Evolutionary conservation across 2,113 vertebrate genomes (phyloP).

Genomic region (Mastomys natalensis): DNA sequence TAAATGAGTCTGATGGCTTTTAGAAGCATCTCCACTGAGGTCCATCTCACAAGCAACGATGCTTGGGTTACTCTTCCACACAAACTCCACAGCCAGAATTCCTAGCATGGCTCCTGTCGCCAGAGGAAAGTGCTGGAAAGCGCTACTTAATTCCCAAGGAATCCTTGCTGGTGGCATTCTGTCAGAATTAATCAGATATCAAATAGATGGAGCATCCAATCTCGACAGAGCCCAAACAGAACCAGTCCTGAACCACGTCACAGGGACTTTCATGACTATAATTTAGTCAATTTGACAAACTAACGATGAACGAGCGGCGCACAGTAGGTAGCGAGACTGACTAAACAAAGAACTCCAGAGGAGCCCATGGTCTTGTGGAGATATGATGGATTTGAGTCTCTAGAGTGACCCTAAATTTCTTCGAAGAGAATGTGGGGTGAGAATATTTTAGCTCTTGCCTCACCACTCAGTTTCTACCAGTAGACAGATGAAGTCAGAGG

Average conservation of each 20-base stretch:
- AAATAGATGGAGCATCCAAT: not conserved
- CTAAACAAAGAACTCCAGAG: not conserved
- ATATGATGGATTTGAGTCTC: not conserved
- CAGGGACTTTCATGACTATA: too few species aligned
- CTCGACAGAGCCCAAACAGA: not conserved
- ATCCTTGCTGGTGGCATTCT: not conserved
- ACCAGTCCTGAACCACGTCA: not conserved
- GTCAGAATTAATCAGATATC: not conserved
- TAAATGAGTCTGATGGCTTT: not conserved
- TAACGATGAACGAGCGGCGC: not conserved
- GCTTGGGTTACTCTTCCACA: not conserved
- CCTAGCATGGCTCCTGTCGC: not conserved
- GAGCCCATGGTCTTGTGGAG: not conserved
- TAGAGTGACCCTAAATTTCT: not conserved
- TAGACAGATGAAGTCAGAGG: not conserved
- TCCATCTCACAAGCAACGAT: not conserved
- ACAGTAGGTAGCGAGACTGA: not conserved
- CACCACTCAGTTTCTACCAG: not conserved
- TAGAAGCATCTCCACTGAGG: not conserved
- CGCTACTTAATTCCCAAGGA: not conserved
- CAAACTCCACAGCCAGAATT: not conserved
- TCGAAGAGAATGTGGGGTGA: not conserved
- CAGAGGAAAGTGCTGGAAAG: not conserved
- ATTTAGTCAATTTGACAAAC: not conserved
- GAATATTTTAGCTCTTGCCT: not conserved